These are phyloP conservation scores for Pluvialis apricaria DNA, from an alignment of 2,113 vertebrate species.

Conservation along the genomic window DNA sequence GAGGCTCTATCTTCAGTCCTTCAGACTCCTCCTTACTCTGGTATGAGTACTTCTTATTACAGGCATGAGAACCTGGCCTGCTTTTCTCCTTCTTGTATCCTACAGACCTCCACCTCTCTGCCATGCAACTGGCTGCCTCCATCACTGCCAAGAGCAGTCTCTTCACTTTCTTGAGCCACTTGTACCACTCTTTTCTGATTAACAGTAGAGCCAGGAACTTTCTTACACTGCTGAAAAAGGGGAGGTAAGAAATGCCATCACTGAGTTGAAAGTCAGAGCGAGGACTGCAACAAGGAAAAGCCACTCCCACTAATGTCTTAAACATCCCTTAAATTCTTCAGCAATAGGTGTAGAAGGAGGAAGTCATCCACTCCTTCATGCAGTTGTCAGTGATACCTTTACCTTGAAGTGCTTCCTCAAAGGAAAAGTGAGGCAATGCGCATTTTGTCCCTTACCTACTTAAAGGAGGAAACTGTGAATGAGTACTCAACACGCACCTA, in stretches of 20 bases:
- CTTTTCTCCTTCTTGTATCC: not conserved
- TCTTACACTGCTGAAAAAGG: not conserved
- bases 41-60: not conserved
- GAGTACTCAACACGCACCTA: not conserved
- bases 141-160: not conserved
- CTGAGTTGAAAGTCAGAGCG: not conserved
- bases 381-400: not conserved
- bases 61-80: not conserved
- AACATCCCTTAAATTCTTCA: not conserved
- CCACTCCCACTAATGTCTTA: not conserved
- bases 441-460: not conserved
- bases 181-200: not conserved
- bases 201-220: not conserved
- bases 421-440: not conserved
- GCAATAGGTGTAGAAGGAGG: not conserved
- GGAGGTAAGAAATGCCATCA: not conserved
- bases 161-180: not conserved
- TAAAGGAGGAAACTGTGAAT: not conserved
- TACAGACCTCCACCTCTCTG: not conserved
- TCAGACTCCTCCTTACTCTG: not conserved
- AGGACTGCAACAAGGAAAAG: not conserved
- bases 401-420: not conserved
- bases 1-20: not conserved
- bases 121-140: not conserved
- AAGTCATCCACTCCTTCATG: not conserved